Evolutionary conservation across 2,888 invertebrate genomes (phyloP).

Genomic region (Drosophila paramelanica): DNA sequence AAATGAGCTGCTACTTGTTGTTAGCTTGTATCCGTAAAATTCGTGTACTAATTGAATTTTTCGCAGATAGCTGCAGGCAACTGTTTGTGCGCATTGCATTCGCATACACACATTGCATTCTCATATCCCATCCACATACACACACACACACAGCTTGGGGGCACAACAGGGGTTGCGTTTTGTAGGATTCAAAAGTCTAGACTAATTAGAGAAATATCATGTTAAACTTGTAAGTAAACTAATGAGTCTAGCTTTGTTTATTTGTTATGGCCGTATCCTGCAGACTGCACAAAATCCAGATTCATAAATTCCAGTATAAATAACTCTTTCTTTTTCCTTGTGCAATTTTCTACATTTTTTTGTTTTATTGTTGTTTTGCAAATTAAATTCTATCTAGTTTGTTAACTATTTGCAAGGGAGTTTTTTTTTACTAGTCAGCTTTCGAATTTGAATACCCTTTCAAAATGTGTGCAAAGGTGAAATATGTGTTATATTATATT

Average conservation of each 20-base stretch:
- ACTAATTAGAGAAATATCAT: slow-evolving; percentile 18
- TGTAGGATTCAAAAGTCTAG: slow-evolving; percentile 9
- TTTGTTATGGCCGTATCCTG: neutral
- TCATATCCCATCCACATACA: neutral
- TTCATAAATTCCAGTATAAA: neutral
- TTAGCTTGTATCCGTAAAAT: slow-evolving; percentile 24
- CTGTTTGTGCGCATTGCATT: slow-evolving; percentile 1
- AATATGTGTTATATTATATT: neutral
- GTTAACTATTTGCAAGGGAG: neutral
- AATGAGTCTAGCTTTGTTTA: slow-evolving; percentile 3
- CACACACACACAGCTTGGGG: neutral
- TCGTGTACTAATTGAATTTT: slow-evolving; percentile 44
- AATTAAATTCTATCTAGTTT: neutral
- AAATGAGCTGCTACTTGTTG: slow-evolving; percentile 11
- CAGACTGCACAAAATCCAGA: neutral
- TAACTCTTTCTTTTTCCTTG: neutral
- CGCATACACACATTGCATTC: slow-evolving; percentile 1
- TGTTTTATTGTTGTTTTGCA: neutral
- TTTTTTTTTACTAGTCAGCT: neutral
- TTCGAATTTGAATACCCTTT: slow-evolving; percentile 3
- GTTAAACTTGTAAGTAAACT: slow-evolving; percentile 9
- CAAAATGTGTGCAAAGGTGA: neutral
- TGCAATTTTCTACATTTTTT: neutral
- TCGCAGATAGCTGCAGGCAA: slow-evolving; percentile 25
- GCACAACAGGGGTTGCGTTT: slow-evolving; percentile 1